Evolutionary conservation across 2,888 invertebrate species (phyloP).

Genomic region (Plagodis pulveraria): DNA sequence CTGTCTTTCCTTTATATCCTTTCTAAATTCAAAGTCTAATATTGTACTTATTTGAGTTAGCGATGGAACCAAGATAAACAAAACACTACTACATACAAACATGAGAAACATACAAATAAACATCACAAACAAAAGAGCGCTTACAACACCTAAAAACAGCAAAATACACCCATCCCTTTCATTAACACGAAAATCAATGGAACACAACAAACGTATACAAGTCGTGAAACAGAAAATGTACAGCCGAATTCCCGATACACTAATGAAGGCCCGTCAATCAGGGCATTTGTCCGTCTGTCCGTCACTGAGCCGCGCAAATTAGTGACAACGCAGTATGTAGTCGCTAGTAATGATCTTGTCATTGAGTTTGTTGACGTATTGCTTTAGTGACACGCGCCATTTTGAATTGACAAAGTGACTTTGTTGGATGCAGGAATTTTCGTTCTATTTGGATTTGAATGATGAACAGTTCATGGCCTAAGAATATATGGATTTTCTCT

Average conservation of each 20-base stretch:
- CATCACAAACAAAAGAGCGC: neutral
- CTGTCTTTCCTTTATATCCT: too few species aligned
- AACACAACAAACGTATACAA: slow-evolving; percentile 5
- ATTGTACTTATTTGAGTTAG: too few species aligned
- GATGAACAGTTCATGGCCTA: too few species aligned
- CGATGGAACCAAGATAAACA: too few species aligned
- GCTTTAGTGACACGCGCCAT: neutral
- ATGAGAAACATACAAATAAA: neutral
- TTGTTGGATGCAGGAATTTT: too few species aligned
- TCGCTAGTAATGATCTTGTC: slow-evolving; percentile 67
- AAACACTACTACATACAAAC: too few species aligned
- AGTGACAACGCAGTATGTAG: slow-evolving; percentile 60
- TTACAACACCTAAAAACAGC: neutral
- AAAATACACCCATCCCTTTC: neutral
- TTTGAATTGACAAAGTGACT: neutral
- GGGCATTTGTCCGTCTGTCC: slow-evolving; percentile 57
- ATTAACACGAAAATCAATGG: slow-evolving; percentile 5
- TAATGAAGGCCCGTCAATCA: slow-evolving; percentile 78
- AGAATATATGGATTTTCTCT: too few species aligned
- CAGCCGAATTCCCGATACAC: slow-evolving; percentile 35
- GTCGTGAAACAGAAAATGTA: slow-evolving; percentile 18
- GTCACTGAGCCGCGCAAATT: slow-evolving; percentile 64
- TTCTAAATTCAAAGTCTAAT: too few species aligned
- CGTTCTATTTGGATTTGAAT: too few species aligned
- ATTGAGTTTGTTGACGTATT: slow-evolving; percentile 11